Evolutionary conservation across 2,888 invertebrate genomes (phyloP).

Genomic region (Xanthorhoe designata): DNA sequence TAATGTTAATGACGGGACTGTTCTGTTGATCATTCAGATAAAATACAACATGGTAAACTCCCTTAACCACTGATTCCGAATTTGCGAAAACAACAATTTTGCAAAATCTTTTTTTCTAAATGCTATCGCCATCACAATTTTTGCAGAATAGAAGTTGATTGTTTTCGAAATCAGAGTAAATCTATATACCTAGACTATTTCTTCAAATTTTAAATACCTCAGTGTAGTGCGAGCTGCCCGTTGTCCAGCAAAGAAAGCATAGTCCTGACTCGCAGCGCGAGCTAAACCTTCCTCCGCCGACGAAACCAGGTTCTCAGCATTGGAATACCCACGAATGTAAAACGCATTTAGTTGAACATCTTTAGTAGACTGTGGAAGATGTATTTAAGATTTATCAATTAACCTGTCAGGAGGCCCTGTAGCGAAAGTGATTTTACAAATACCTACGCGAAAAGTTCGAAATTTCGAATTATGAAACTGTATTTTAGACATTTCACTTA

Average conservation of each 20-base stretch:
- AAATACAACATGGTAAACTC: too few species aligned
- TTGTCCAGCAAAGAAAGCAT: conserved; percentile 88
- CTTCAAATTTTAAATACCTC: conserved; percentile 45
- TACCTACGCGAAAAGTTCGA: not conserved
- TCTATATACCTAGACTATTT: too few species aligned
- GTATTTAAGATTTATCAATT: not conserved
- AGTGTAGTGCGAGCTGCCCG: conserved; percentile 84
- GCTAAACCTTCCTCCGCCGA: conserved; percentile 83
- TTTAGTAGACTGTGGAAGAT: conserved; percentile 75
- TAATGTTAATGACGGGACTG: too few species aligned
- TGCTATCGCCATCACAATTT: too few species aligned
- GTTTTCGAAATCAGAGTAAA: too few species aligned
- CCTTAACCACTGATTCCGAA: too few species aligned
- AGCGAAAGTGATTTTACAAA: not conserved
- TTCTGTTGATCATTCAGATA: too few species aligned
- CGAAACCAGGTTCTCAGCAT: conserved; percentile 78
- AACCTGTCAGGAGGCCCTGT: not conserved
- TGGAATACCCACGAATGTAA: conserved; percentile 82
- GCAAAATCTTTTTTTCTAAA: too few species aligned
- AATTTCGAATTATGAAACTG: not conserved
- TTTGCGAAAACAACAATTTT: too few species aligned
- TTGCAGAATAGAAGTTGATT: too few species aligned
- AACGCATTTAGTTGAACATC: conserved; percentile 83
- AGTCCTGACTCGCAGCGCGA: conserved; percentile 83
- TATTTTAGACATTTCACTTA: too few species aligned